Percentiles rank a stretch among this genome's conserved stretches.
Conservation (phyloP, 2,113 vertebrate genomes). For the Pachycephala philippinensis region DNA sequence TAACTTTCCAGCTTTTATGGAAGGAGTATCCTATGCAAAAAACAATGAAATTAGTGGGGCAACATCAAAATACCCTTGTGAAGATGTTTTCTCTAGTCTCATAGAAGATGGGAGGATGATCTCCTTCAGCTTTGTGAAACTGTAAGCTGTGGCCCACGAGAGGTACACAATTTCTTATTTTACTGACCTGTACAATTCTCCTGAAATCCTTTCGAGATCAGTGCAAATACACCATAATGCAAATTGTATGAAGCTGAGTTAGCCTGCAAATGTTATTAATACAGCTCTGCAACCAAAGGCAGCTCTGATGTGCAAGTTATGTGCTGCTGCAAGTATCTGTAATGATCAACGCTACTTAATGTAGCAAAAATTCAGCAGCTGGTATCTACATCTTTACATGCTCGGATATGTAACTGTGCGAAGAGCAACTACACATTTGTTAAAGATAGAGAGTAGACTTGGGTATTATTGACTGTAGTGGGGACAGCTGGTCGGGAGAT, state of each 20-base stretch:
- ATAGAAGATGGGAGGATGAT: background rate
- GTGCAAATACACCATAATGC: background rate
- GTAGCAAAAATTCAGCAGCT: slow-evolving; percentile 4
- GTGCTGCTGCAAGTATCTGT: background rate
- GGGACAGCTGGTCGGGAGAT: background rate
- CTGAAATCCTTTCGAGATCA: background rate
- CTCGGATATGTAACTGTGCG: background rate
- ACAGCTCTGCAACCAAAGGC: background rate
- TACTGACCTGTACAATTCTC: background rate
- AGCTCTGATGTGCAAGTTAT: background rate
- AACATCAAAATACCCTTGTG: background rate
- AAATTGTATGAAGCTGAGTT: background rate
- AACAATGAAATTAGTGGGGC: background rate
- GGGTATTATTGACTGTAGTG: background rate
- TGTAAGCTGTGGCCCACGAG: background rate
- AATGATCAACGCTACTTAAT: background rate
- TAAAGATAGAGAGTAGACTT: background rate
- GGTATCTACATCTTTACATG: background rate
- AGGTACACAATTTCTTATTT: background rate
- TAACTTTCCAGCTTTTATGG: background rate
- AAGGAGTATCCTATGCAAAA: background rate
- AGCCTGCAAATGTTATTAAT: background rate
- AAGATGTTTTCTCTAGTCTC: background rate
- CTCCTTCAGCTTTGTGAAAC: background rate
- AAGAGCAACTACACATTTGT: background rate